These are phyloP conservation scores for Chymomyza caudatula DNA, from an alignment of 2,888 invertebrate species.

Conservation along the genomic window DNA sequence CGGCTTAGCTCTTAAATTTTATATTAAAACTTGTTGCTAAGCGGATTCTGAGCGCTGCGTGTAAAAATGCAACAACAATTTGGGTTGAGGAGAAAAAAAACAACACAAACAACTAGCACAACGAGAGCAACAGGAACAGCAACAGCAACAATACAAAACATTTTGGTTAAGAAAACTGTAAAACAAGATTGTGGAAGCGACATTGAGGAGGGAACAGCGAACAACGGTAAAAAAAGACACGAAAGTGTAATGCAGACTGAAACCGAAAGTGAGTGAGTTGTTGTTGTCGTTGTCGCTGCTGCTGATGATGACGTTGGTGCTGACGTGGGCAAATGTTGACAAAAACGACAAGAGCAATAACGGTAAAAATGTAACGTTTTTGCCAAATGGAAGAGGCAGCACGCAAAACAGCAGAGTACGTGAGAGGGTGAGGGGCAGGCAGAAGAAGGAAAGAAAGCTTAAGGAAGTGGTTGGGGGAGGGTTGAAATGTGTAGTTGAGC, in stretches of 20 bases:
- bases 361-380: constrained; percentile 24
- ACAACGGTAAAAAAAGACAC: constrained; percentile 29
- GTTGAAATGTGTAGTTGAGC: not conserved
- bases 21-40: constrained; percentile 28
- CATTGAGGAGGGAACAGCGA: not conserved
- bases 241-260: constrained; percentile 33
- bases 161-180: constrained; percentile 44
- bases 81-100: constrained; percentile 46
- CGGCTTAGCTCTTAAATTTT: not conserved
- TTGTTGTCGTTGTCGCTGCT: not conserved
- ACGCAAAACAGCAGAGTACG: constrained; percentile 1
- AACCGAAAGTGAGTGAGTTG: constrained; percentile 53
- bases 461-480: not conserved
- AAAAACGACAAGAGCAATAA: constrained; percentile 12
- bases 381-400: constrained; percentile 37
- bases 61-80: constrained; percentile 43
- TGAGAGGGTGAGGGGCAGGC: not conserved
- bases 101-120: not conserved
- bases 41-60: constrained; percentile 50
- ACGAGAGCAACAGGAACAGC: not conserved
- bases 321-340: not conserved
- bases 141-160: constrained; percentile 4
- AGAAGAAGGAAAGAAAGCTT: not conserved
- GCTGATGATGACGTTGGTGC: constrained; percentile 29
- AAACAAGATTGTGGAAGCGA: not conserved